Evolutionary conservation across 1,140 invertebrate species (phyloP).

Genomic region (Plutomurus gul): DNA sequence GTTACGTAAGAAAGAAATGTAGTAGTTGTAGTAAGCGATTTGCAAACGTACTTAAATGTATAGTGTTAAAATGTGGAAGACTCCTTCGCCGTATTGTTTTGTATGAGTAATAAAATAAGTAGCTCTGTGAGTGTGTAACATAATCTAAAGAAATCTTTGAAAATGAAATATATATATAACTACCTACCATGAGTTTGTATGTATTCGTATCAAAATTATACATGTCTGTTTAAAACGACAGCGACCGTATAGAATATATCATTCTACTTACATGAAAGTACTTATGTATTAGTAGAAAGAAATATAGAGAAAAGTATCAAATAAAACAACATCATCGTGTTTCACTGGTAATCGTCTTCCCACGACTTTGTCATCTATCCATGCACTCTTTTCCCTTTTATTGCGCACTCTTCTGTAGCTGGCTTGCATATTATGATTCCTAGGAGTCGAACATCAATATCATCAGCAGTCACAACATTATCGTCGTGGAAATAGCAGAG

Average conservation of each 20-base stretch:
- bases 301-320: constrained; percentile 33
- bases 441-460: neutral
- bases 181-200: neutral
- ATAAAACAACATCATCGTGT: constrained; percentile 43
- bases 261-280: neutral
- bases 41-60: too few species aligned
- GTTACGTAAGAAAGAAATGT: too few species aligned
- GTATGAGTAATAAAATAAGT: neutral
- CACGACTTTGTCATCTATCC: constrained; percentile 40
- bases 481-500: too few species aligned
- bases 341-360: constrained; percentile 38
- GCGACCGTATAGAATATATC: neutral
- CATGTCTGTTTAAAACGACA: neutral
- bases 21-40: too few species aligned
- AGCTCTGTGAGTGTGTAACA: neutral
- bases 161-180: constrained; percentile 23
- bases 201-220: neutral
- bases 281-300: neutral
- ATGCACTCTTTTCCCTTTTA: constrained; percentile 4
- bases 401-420: constrained; percentile 3
- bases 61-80: too few species aligned
- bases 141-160: constrained; percentile 13
- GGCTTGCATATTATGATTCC: neutral
- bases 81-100: neutral
- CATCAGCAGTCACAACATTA: too few species aligned